These are phyloP conservation scores for Scaeva pyrastri DNA, from an alignment of 2,888 invertebrate species.

Conservation along the genomic window DNA sequence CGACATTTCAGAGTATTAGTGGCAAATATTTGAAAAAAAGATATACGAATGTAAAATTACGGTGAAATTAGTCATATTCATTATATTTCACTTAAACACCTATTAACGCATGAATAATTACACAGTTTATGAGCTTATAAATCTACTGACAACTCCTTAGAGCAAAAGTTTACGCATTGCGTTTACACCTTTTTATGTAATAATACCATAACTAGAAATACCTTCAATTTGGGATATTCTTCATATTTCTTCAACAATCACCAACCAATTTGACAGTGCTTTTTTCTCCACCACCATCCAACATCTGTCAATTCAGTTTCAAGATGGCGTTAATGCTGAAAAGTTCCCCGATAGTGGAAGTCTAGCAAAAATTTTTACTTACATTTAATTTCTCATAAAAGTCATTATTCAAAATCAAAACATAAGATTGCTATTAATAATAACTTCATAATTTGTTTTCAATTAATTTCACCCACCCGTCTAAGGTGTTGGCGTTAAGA, in stretches of 20 bases:
- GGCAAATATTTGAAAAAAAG: too few species aligned
- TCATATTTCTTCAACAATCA: constrained; percentile 2
- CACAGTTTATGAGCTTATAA: too few species aligned
- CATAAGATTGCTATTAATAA: constrained; percentile 11
- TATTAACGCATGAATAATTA: too few species aligned
- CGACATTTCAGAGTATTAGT: too few species aligned
- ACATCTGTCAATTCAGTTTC: constrained; percentile 74
- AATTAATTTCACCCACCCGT: not conserved
- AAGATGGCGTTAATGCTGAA: constrained; percentile 77
- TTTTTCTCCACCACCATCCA: constrained; percentile 54
- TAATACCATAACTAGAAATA: constrained; percentile 7
- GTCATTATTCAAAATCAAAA: constrained; percentile 31
- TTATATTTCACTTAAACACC: too few species aligned
- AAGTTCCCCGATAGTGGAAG: constrained; percentile 44
- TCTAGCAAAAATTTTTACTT: constrained; percentile 55
- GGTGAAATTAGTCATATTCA: too few species aligned
- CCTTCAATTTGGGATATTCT: not conserved
- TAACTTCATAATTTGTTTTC: not conserved
- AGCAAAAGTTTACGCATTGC: not conserved
- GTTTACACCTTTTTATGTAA: not conserved
- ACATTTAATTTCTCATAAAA: constrained; percentile 51
- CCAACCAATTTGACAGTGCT: constrained; percentile 69
- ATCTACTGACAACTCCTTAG: too few species aligned
- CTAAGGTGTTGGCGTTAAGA: constrained; percentile 31
- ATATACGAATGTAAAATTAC: too few species aligned